Evolutionary conservation across 2,113 vertebrate genomes (phyloP).

Genomic region (Amphiprion ocellaris): DNA sequence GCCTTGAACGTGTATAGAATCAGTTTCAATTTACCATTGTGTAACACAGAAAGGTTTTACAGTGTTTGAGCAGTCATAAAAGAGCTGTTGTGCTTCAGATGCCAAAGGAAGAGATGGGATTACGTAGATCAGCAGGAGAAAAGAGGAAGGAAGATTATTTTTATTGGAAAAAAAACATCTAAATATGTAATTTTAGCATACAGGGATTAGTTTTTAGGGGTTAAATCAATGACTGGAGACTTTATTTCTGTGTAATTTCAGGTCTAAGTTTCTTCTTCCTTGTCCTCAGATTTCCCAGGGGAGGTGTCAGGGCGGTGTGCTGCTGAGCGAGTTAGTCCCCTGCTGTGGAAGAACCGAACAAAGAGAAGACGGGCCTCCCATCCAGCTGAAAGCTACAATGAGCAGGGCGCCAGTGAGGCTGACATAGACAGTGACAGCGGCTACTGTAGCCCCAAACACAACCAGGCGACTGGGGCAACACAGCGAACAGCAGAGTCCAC

Average conservation of each 20-base stretch:
- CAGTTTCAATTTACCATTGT: too few species aligned
- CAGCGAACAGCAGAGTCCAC: slow-evolving; percentile 83
- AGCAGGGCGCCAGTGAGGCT: slow-evolving; percentile 93
- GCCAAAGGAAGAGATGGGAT: too few species aligned
- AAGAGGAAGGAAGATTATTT: too few species aligned
- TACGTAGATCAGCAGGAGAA: too few species aligned
- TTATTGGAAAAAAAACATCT: too few species aligned
- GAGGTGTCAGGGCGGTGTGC: slow-evolving; percentile 91
- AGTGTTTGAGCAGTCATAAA: too few species aligned
- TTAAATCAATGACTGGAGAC: too few species aligned
- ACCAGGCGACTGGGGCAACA: slow-evolving; percentile 81
- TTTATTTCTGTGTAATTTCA: not conserved
- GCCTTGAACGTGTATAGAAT: too few species aligned
- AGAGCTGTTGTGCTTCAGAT: too few species aligned
- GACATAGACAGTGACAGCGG: slow-evolving; percentile 99
- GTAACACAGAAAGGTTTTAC: too few species aligned
- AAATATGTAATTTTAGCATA: too few species aligned
- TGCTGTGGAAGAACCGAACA: slow-evolving; percentile 91
- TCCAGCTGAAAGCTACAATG: slow-evolving; percentile 91
- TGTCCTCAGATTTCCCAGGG: slow-evolving; percentile 90
- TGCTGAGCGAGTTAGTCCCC: slow-evolving; percentile 85
- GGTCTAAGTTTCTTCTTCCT: slow-evolving; percentile 7
- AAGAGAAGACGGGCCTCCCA: slow-evolving; percentile 90
- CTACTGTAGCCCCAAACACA: slow-evolving; percentile 97
- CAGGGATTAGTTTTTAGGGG: too few species aligned